These are phyloP conservation scores for Clitarchus hookeri DNA, from an alignment of 2,888 invertebrate species.

Conservation along the genomic window DNA sequence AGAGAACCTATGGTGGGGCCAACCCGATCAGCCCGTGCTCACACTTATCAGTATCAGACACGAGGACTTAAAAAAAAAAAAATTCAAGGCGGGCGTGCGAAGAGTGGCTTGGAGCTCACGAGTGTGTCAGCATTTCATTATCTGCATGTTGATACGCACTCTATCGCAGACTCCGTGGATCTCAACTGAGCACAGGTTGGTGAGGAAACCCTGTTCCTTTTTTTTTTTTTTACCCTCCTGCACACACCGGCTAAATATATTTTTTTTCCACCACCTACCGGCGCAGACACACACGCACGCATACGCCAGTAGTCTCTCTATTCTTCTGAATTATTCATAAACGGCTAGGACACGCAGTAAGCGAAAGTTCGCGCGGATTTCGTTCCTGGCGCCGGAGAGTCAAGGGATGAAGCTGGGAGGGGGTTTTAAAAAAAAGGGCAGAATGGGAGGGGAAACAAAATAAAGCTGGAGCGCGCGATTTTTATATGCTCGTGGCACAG, in stretches of 20 bases:
- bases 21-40: too few relatives aligned
- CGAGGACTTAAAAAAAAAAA: too few relatives aligned
- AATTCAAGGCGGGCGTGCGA: too few relatives aligned
- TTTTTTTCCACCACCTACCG: background rate
- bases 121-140: background rate
- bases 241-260: background rate
- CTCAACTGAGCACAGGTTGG: background rate
- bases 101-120: too few relatives aligned
- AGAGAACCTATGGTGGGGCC: too few relatives aligned
- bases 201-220: background rate
- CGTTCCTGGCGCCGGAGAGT: background rate
- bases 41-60: too few relatives aligned
- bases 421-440: background rate
- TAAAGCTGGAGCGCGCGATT: background rate
- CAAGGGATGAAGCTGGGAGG: background rate
- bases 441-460: background rate
- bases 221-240: background rate
- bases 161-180: too few relatives aligned
- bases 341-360: constrained; percentile 1
- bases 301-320: too few relatives aligned
- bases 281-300: background rate
- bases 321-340: background rate
- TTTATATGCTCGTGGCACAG: background rate
- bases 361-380: constrained; percentile 8
- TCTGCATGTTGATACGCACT: background rate